Evolutionary conservation across 2,888 invertebrate species (phyloP).

Genomic region (Dicyrtoma fusca): DNA sequence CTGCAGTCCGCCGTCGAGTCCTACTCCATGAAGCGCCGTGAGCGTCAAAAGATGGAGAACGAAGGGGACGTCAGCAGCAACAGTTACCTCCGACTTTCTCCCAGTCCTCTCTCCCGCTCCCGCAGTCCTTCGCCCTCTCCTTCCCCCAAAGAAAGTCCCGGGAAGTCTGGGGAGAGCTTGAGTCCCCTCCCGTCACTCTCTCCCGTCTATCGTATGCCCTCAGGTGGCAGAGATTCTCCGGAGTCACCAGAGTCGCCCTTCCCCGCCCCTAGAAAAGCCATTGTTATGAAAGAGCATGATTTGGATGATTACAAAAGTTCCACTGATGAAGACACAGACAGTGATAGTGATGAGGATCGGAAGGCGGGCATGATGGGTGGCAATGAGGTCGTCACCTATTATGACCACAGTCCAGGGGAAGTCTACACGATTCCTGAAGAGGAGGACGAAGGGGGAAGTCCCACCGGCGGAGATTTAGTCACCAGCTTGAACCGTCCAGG

Average conservation of each 20-base stretch:
- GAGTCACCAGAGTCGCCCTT: conserved; percentile 53
- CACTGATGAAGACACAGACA: conserved; percentile 55
- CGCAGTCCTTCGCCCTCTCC: conserved; percentile 51
- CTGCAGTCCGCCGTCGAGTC: conserved; percentile 55
- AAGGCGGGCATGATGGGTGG: conserved; percentile 47
- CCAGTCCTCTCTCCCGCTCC: conserved; percentile 40
- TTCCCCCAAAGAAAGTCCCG: conserved; percentile 43
- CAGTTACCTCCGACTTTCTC: conserved; percentile 37
- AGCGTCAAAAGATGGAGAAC: conserved; percentile 44
- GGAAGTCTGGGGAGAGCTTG: conserved; percentile 41
- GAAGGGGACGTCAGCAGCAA: background rate
- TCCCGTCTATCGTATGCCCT: conserved; percentile 28
- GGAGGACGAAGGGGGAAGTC: conserved; percentile 62
- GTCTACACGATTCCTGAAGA: conserved; percentile 64
- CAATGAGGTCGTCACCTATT: conserved; percentile 57
- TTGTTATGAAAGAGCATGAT: conserved; percentile 55
- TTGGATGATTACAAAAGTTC: conserved; percentile 57
- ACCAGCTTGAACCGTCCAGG: conserved; percentile 60
- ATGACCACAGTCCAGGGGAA: conserved; percentile 62
- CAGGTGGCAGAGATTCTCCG: conserved; percentile 21
- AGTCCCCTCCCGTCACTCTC: conserved; percentile 52
- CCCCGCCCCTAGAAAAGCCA: conserved; percentile 55
- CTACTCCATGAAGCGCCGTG: conserved; percentile 49
- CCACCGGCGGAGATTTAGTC: conserved; percentile 61
- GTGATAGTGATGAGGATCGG: conserved; percentile 53